Evolutionary conservation across 2,797 vertebrate species (phyloP), one percentile per base, ranked within the genome.

Genomic region (Etheostoma perlongum): DNA sequence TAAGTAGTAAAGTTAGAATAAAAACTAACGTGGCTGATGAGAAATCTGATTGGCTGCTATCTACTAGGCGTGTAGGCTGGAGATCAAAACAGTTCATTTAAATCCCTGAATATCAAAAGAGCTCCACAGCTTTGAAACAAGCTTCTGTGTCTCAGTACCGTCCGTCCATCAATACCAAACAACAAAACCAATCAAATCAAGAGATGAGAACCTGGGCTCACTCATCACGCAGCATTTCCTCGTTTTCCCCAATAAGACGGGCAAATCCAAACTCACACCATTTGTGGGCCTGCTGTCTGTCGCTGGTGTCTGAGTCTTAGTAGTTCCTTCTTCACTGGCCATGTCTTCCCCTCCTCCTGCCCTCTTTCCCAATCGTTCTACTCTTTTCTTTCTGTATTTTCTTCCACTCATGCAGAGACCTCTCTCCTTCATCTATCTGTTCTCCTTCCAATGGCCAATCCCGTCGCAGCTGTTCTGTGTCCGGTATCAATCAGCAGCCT

Each of bases 401-500:
- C 40, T 23, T 42, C 48, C 15, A n/a, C 36, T 55, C 4, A 2
- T 9, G 27, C 40, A 30, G 49, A 69, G 23, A 49, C 30, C 59
- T 47, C 21, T 49, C 16, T 46, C 48, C 40, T 44, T 69, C 47
- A 5, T 14, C 44, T 23, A 40, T n/a, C 16, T 8, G 16, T 25
- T 19, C 25, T 33, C 16, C 21, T 33, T 21, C 27, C 42, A 23
- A 0, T 30, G n/a, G 49, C 67, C 30, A 30, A 30, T 27, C 23
- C 23, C 0, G 48, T n/a, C 69, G 23, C 30, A 72, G 54, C 55
- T 16, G 16, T 2, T 57, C 62, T 55, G 42, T 0, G n/a, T 66
- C 46, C 57, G 46, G 60, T 19, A 23, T 87, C 89, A 74, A 18
- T 89, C 87, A 81, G 1, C 71, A 0, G 7, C 0, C 51, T 54